Percentiles rank a stretch among this genome's conserved stretches.
Evolutionary conservation across 2,113 vertebrate species (phyloP).

Genomic region (Arizona elegans): DNA sequence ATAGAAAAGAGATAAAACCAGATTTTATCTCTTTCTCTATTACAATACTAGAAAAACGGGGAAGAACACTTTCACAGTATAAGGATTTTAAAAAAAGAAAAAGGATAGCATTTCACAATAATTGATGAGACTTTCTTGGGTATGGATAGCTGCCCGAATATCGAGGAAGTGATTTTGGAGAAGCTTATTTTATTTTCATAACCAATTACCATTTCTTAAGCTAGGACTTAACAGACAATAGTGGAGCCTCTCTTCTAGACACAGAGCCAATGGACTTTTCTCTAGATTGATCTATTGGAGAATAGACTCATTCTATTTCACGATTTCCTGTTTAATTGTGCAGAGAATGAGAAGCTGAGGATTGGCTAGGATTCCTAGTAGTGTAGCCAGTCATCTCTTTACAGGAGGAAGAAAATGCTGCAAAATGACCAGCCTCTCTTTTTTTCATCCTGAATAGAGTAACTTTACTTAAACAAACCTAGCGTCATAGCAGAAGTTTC

Average conservation of each 20-base stretch:
- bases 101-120: neutral
- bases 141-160: neutral
- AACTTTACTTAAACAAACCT: constrained; percentile 62
- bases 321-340: constrained; percentile 50
- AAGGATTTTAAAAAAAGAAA: neutral
- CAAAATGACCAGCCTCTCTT: constrained; percentile 35
- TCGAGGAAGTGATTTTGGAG: neutral
- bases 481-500: constrained; percentile 40
- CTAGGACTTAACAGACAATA: neutral
- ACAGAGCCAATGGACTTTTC: constrained; percentile 33
- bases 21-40: neutral
- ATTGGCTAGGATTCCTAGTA: constrained; percentile 51
- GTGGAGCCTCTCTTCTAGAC: constrained; percentile 27
- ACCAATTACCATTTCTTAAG: neutral
- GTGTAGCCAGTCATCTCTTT: constrained; percentile 43
- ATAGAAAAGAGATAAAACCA: neutral
- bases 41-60: neutral
- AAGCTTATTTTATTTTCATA: neutral
- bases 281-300: constrained; percentile 39
- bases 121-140: neutral
- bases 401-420: constrained; percentile 50
- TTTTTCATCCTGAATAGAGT: constrained; percentile 11
- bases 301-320: constrained; percentile 43
- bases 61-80: neutral
- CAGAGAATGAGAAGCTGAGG: constrained; percentile 51